Conservation (phyloP, 2,113 vertebrate species). For the Caranx ignobilis region DNA sequence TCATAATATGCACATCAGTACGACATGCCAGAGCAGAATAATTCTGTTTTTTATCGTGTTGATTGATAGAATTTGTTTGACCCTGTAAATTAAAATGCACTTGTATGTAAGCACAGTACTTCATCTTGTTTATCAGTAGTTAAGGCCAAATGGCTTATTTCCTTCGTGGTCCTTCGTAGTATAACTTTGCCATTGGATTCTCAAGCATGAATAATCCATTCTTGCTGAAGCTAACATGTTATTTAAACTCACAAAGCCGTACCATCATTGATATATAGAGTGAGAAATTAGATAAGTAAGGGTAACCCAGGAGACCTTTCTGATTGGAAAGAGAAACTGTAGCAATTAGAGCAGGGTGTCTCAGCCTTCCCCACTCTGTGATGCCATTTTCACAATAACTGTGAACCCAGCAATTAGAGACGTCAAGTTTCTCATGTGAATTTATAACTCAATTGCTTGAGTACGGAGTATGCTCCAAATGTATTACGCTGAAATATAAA, state of each 20-base stretch:
- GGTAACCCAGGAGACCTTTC: conserved; percentile 12
- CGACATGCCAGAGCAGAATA: background rate
- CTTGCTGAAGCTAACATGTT: background rate
- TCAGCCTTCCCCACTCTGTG: conserved; percentile 16
- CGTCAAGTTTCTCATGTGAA: conserved; percentile 10
- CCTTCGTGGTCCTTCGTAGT: background rate
- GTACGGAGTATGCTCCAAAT: conserved; percentile 1
- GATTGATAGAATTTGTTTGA: conserved; percentile 4
- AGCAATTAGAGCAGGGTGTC: conserved; percentile 23
- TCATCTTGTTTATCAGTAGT: background rate
- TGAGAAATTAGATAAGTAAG: conserved; percentile 7
- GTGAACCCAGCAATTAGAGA: conserved; percentile 39
- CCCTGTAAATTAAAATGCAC: background rate
- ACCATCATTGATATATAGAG: background rate
- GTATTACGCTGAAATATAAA: background rate
- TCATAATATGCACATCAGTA: conserved; percentile 3
- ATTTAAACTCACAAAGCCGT: conserved; percentile 2
- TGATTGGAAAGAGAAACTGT: conserved; percentile 30
- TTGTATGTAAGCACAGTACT: background rate
- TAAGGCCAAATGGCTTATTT: background rate
- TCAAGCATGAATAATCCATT: background rate
- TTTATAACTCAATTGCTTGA: conserved; percentile 19
- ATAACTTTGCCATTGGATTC: background rate
- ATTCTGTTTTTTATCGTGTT: background rate
- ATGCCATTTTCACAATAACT: conserved; percentile 32